phyloP scores from a whole-genome alignment of 1,140 invertebrate genomes.

The Polypedilum pembai region DNA sequence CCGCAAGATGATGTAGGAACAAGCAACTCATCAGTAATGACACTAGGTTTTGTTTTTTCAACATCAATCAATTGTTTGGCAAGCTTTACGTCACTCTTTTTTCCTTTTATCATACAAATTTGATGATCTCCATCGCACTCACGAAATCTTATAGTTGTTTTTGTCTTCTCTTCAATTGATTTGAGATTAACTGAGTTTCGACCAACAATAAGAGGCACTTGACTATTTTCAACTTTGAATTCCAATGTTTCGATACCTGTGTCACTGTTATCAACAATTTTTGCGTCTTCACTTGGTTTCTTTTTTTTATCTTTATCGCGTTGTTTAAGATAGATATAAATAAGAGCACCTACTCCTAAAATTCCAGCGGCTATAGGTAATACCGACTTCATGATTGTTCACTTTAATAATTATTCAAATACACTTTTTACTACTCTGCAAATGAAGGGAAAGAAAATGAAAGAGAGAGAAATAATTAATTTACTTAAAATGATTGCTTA shows the following conservation, averaged over 20 bases:
- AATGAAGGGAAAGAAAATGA: background rate
- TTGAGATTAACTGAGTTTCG: constrained; percentile 59
- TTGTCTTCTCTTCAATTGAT: constrained; percentile 60
- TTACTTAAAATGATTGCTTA: too few relatives aligned
- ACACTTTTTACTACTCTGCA: background rate
- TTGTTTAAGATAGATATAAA: background rate
- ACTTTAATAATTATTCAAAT: too few relatives aligned
- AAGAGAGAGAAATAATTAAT: background rate
- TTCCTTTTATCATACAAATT: constrained; percentile 60
- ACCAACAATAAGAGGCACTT: constrained; percentile 47
- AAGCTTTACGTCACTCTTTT: constrained; percentile 51
- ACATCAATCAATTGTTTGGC: constrained; percentile 65
- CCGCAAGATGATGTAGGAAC: constrained; percentile 57
- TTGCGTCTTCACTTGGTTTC: constrained; percentile 40
- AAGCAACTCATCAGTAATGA: constrained; percentile 54
- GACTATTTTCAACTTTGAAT: constrained; percentile 45
- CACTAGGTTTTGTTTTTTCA: constrained; percentile 59
- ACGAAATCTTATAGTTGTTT: constrained; percentile 60
- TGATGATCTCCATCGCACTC: constrained; percentile 46
- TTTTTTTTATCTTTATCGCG: constrained; percentile 32
- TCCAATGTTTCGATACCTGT: constrained; percentile 39
- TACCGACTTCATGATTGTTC: background rate
- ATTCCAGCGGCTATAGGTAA: constrained; percentile 1
- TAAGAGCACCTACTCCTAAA: background rate
- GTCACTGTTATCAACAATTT: constrained; percentile 35